These are phyloP conservation scores for Alfaro cultratus DNA, from an alignment of 2,797 vertebrate genomes.

Conservation along the genomic window DNA sequence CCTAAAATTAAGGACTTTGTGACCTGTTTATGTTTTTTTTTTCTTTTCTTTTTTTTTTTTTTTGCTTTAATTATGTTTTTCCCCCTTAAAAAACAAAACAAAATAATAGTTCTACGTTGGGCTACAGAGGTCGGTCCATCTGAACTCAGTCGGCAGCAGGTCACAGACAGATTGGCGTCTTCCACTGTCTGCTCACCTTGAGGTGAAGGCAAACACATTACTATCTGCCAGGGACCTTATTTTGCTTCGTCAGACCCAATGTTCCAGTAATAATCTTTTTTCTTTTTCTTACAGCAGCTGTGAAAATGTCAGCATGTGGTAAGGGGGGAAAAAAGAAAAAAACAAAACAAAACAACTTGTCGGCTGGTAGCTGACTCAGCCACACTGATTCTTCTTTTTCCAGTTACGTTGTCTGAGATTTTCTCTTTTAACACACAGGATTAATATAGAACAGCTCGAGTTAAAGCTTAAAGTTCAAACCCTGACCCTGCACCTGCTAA, in stretches of 20 bases:
- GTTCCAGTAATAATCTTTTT: constrained; percentile 10
- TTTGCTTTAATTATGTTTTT: not conserved
- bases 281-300: constrained; percentile 57
- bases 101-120: no score
- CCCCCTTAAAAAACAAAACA: not conserved
- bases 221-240: constrained; percentile 12
- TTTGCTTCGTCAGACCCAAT: constrained; percentile 17
- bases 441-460: not conserved
- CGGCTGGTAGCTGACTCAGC: constrained; percentile 54
- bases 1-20: constrained; percentile 7
- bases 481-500: not conserved
- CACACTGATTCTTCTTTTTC: constrained; percentile 16
- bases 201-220: constrained; percentile 53
- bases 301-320: constrained; percentile 52
- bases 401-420: constrained; percentile 8
- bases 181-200: constrained; percentile 47
- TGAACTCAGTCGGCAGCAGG: constrained; percentile 15
- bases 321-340: constrained; percentile 4
- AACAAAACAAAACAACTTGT: not conserved
- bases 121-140: not conserved
- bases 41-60: not conserved
- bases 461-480: not conserved
- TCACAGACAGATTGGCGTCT: constrained; percentile 45
- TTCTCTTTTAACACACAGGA: constrained; percentile 6
- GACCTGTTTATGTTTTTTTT: not conserved